These are phyloP conservation scores for Drosophila ananassae DNA, from an alignment of 1,140 invertebrate species.

Conservation along the genomic window DNA sequence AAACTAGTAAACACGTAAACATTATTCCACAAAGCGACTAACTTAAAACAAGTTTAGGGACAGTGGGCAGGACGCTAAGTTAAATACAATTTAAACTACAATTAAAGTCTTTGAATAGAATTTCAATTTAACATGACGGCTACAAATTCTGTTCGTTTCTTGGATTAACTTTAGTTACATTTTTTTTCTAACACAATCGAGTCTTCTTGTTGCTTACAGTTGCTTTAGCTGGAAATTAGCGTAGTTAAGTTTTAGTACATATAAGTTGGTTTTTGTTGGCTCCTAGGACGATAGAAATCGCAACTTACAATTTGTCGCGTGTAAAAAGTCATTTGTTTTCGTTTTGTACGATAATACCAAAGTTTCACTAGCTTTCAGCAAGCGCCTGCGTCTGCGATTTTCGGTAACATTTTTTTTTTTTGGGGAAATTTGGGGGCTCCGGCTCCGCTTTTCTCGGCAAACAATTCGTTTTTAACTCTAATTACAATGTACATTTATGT, in stretches of 20 bases:
- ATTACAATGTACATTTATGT: conserved; percentile 49
- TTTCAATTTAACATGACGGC: conserved; percentile 45
- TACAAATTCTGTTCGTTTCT: conserved; percentile 43
- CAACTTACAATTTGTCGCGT: conserved; percentile 46
- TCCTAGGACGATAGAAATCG: conserved; percentile 35
- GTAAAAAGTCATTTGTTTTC: conserved; percentile 67
- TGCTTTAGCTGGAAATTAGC: conserved; percentile 66
- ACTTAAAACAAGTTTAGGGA: conserved; percentile 59
- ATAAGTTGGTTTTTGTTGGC: conserved; percentile 19
- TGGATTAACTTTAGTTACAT: conserved; percentile 11
- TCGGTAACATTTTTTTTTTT: conserved; percentile 29
- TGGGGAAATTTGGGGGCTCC: conserved; percentile 16
- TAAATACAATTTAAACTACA: conserved; percentile 63
- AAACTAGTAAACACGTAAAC: conserved; percentile 44
- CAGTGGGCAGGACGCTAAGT: conserved; percentile 37
- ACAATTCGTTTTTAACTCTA: conserved; percentile 40
- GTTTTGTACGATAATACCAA: conserved; percentile 69
- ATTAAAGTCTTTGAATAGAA: conserved; percentile 72
- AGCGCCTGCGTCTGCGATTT: conserved; percentile 58
- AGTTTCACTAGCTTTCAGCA: conserved; percentile 59
- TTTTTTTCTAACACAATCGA: conserved; percentile 62
- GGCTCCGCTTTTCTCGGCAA: conserved; percentile 22
- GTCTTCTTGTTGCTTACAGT: conserved; percentile 64
- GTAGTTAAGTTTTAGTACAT: conserved; percentile 33
- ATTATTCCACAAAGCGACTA: conserved; percentile 34